phyloP scores from a whole-genome alignment of 2,888 invertebrate genomes.

The Nebria salina region DNA sequence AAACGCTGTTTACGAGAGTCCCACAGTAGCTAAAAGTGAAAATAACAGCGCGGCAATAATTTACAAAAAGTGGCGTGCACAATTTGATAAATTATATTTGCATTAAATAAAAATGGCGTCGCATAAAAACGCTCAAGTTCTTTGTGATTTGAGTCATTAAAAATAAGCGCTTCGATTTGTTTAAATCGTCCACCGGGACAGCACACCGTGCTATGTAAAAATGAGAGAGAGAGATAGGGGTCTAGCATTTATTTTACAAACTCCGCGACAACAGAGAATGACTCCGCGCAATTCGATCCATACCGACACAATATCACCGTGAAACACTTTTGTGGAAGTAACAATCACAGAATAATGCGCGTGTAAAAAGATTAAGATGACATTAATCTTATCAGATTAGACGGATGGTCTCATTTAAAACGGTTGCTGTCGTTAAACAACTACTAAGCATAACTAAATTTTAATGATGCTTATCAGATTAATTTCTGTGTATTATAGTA shows the following conservation, averaged over 20 bases:
- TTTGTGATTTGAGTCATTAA: constrained; percentile 32
- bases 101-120: constrained; percentile 40
- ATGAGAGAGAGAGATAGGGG: background rate
- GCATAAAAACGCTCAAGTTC: constrained; percentile 30
- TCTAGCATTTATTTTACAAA: background rate
- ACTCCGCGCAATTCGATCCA: constrained; percentile 1
- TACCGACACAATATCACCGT: constrained; percentile 6
- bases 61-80: constrained; percentile 29
- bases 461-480: background rate
- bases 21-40: background rate
- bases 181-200: constrained; percentile 16
- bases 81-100: constrained; percentile 45
- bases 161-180: constrained; percentile 39
- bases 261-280: background rate
- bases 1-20: background rate
- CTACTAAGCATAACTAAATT: background rate
- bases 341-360: constrained; percentile 35
- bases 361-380: constrained; percentile 42
- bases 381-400: constrained; percentile 42
- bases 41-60: background rate
- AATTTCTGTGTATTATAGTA: background rate
- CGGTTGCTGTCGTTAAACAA: constrained; percentile 7
- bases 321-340: constrained; percentile 32
- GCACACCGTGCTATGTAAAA: background rate
- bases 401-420: constrained; percentile 39